Evolutionary conservation across 2,888 invertebrate species (phyloP).

Genomic region (Andrena camellia): DNA sequence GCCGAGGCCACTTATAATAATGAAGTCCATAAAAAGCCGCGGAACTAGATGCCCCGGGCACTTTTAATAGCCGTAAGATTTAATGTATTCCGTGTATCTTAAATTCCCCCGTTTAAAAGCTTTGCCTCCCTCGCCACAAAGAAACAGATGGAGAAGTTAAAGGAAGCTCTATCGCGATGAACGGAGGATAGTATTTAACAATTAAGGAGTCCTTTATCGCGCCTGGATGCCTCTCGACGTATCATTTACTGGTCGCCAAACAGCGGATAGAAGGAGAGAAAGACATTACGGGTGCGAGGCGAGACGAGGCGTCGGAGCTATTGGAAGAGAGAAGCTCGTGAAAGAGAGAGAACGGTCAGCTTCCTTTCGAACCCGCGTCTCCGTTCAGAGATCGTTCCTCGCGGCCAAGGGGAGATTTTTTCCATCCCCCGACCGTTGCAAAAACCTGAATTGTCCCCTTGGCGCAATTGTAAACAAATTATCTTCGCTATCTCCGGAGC

Average conservation of each 20-base stretch:
- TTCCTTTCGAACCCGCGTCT: constrained; percentile 7
- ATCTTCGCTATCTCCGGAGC: constrained; percentile 12
- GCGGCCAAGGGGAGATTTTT: constrained; percentile 5
- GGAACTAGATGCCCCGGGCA: constrained; percentile 21
- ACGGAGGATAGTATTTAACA: constrained; percentile 60
- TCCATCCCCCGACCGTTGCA: not conserved
- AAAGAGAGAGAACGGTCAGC: constrained; percentile 8
- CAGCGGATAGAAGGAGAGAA: not conserved
- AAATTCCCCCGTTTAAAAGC: constrained; percentile 28
- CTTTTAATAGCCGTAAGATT: constrained; percentile 45
- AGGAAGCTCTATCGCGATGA: constrained; percentile 10
- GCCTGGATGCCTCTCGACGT: constrained; percentile 5
- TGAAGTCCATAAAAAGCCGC: constrained; percentile 38
- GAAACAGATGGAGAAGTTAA: constrained; percentile 6
- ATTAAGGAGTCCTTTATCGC: constrained; percentile 55
- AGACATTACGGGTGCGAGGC: not conserved
- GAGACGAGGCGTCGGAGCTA: constrained; percentile 3
- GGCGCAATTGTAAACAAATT: constrained; percentile 45
- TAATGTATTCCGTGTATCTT: constrained; percentile 46
- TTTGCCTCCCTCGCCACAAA: not conserved
- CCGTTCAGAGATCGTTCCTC: constrained; percentile 17
- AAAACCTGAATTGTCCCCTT: constrained; percentile 28
- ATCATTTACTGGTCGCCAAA: not conserved
- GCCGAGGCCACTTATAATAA: constrained; percentile 40
- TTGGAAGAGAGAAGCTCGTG: not conserved